Percentiles rank a stretch among this genome's conserved stretches.
These are phyloP conservation scores for Schizopygopsis pylzovi DNA, from an alignment of 2,797 vertebrate species.

Conservation along the genomic window DNA sequence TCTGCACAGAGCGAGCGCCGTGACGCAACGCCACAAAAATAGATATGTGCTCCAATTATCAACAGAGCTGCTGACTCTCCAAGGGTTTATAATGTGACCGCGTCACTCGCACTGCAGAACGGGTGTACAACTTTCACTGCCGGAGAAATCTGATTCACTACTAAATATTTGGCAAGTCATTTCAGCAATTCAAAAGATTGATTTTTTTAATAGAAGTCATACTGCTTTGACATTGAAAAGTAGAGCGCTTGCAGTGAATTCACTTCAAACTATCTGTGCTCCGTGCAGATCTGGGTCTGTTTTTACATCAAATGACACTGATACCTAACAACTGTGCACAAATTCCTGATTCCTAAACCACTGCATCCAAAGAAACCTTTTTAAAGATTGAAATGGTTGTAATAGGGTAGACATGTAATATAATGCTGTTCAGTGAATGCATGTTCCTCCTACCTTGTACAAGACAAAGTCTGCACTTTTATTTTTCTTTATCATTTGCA, in stretches of 20 bases:
- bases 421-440: no score
- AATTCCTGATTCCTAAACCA: not conserved
- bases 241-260: no score
- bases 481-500: not conserved
- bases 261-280: not conserved
- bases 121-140: not conserved
- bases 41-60: conserved; percentile 28
- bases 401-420: no score
- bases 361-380: not conserved
- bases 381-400: not conserved
- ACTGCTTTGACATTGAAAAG: no score
- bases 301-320: not conserved
- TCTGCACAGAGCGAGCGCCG: not conserved
- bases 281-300: not conserved
- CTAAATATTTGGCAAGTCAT: not conserved
- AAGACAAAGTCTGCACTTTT: not conserved
- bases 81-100: not conserved
- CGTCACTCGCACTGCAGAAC: not conserved
- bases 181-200: not conserved
- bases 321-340: not conserved
- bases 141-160: not conserved
- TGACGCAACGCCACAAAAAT: conserved; percentile 26
- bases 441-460: no score
- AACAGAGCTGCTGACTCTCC: conserved; percentile 11
- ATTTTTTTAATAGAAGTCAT: not conserved